These are phyloP conservation scores for Zeuzera pyrina DNA, from an alignment of 2,888 invertebrate genomes.

Conservation along the genomic window DNA sequence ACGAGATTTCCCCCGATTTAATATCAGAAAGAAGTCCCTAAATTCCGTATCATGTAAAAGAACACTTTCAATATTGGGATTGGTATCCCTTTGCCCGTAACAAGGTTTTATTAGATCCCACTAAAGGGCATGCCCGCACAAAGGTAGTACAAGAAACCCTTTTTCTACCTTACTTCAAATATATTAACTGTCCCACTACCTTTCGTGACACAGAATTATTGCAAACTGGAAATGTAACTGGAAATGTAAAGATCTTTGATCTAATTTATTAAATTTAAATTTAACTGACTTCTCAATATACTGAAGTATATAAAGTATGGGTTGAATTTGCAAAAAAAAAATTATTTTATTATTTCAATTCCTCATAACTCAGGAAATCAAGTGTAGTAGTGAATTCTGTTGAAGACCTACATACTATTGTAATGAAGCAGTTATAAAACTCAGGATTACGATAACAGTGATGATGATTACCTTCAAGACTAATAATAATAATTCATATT, in stretches of 20 bases:
- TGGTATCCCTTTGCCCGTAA: constrained; percentile 73
- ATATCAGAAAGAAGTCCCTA: constrained; percentile 68
- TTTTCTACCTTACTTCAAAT: constrained; percentile 72
- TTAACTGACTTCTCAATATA: too few relatives aligned
- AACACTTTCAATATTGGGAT: constrained; percentile 72
- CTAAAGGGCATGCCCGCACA: constrained; percentile 71
- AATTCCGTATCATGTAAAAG: constrained; percentile 73
- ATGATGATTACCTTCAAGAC: too few relatives aligned
- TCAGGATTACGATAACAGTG: too few relatives aligned
- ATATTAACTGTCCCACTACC: constrained; percentile 71
- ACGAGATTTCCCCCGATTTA: constrained; percentile 63
- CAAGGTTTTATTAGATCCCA: constrained; percentile 74
- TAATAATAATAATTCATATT: too few relatives aligned
- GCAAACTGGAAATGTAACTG: constrained; percentile 24
- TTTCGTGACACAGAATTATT: constrained; percentile 24
- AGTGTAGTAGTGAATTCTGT: too few relatives aligned
- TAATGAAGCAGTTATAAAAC: too few relatives aligned
- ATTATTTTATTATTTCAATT: too few relatives aligned
- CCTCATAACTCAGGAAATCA: too few relatives aligned
- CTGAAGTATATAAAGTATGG: too few relatives aligned
- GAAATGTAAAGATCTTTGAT: constrained; percentile 8
- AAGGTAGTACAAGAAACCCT: constrained; percentile 69
- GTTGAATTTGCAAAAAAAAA: too few relatives aligned
- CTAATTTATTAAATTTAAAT: too few relatives aligned
- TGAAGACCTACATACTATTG: too few relatives aligned